Conservation (phyloP, 92 coral and sea anemone species). For the Umimayanthus chanpuru region DNA sequence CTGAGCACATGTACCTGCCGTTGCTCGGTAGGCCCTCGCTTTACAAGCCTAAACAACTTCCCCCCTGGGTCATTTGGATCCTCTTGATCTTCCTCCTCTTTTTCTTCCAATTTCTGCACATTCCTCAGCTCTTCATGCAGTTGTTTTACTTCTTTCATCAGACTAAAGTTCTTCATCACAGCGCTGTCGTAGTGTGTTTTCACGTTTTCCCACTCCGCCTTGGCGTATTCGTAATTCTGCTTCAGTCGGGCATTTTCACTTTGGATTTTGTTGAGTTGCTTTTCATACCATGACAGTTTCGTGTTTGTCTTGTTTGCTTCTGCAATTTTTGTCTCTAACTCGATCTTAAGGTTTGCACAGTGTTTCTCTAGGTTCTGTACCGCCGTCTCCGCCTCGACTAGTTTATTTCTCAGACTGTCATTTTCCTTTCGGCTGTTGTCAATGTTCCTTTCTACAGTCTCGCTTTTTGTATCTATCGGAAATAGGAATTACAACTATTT, state of each 20-base stretch:
- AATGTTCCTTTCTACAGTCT: not conserved
- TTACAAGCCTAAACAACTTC: not conserved
- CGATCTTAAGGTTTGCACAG: not conserved
- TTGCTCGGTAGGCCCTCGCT: not conserved
- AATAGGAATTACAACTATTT: not conserved
- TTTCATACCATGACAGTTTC: not conserved
- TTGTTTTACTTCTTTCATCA: not conserved
- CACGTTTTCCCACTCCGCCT: constrained; percentile 6
- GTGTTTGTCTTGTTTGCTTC: not conserved
- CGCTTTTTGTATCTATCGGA: not conserved
- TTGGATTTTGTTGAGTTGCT: not conserved
- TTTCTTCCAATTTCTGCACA: not conserved
- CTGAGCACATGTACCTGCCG: not conserved
- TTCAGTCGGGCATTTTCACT: not conserved
- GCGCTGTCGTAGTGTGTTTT: not conserved
- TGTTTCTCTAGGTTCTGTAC: not conserved
- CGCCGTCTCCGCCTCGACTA: not conserved
- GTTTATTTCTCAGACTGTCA: not conserved
- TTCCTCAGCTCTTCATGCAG: constrained; percentile 15
- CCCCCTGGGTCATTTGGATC: not conserved
- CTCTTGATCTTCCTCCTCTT: not conserved
- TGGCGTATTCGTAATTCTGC: not conserved
- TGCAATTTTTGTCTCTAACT: not conserved
- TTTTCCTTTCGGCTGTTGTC: not conserved
- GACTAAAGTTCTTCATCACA: not conserved